Evolutionary conservation across 2,888 invertebrate genomes (phyloP), one percentile per base, ranked within the genome.

Genomic region (Troides aeacus): DNA sequence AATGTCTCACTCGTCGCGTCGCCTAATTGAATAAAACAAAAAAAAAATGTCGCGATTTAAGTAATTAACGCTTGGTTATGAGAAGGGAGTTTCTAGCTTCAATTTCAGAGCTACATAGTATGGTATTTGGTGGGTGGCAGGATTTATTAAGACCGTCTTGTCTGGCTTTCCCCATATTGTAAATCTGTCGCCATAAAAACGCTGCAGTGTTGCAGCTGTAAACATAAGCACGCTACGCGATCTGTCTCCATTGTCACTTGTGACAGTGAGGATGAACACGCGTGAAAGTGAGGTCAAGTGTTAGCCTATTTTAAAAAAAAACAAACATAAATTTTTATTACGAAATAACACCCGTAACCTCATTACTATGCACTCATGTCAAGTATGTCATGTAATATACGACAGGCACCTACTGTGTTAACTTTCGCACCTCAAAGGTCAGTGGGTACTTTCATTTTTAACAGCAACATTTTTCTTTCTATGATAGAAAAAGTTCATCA

Each of bases 341-440:
- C 42, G 30, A 56, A 66, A 60, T 66, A 15, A 30, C 42, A 50
- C 18, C 53, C 53, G 12, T 53, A 36, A 60, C 61, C 15, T 60
- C 66, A 61, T 66, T 66, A 66, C 23, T n/a, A 66, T 50, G 66
- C 60, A 30, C 61, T 60, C 60, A 50, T 53, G 66, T 66, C 61
- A 61, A 60, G 61, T 66, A 61, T 60, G 66, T 66, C 60, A 66
- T 66, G 66, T 66, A 66, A 66, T 66, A 66, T 18, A 50, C 30
- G 60, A 50, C 60, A 66, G 39, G 36, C 60, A 36, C 4, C 21
- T 24, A n/a, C 53, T 53, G 53, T 18, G 50, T 53, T 53, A n/a
- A n/a, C 23, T 64, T 39, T 57, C 57, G 62, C 57, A 39, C 12
- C 50, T 46, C 18, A 66, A 66, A 66, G 65, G 59, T 66, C 50